Percentiles rank a stretch among this genome's conserved stretches.
Conservation (phyloP, 2,797 vertebrate genomes). For the Sternotherus odoratus region DNA sequence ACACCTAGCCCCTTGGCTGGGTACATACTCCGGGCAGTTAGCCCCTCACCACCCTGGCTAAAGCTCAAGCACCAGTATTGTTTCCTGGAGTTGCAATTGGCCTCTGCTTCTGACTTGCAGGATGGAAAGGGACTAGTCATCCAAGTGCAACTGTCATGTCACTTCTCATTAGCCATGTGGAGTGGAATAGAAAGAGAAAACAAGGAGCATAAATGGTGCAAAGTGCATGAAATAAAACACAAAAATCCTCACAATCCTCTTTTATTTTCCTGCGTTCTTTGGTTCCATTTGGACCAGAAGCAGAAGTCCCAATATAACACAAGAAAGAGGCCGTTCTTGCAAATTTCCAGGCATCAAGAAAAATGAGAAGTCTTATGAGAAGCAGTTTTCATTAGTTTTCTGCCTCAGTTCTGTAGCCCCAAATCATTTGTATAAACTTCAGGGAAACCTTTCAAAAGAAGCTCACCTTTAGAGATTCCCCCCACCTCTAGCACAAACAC, state of each 20-base stretch:
- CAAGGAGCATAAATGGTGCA: constrained; percentile 34
- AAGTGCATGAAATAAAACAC: constrained; percentile 66
- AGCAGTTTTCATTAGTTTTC: constrained; percentile 32
- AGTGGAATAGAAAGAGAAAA: constrained; percentile 51
- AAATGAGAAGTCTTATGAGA: constrained; percentile 42
- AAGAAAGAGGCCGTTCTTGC: constrained; percentile 68
- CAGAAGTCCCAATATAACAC: constrained; percentile 71
- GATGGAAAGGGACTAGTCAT: neutral
- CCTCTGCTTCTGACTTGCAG: neutral
- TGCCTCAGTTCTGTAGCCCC: neutral
- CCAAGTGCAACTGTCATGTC: constrained; percentile 39
- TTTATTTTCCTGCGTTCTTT: constrained; percentile 59
- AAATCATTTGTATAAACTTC: neutral
- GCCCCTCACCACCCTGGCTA: too few species aligned
- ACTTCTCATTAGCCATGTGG: constrained; percentile 36
- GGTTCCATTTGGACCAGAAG: constrained; percentile 54
- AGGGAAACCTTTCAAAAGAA: neutral
- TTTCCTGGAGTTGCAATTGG: neutral
- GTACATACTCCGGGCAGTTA: too few species aligned
- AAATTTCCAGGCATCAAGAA: constrained; percentile 65
- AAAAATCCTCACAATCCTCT: constrained; percentile 29
- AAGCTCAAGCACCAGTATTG: too few species aligned
- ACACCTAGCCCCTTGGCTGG: too few species aligned
- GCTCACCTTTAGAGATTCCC: neutral
- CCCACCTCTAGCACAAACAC: neutral